Conservation (phyloP, 2,797 vertebrate genomes). For the Sardinella longiceps region DNA sequence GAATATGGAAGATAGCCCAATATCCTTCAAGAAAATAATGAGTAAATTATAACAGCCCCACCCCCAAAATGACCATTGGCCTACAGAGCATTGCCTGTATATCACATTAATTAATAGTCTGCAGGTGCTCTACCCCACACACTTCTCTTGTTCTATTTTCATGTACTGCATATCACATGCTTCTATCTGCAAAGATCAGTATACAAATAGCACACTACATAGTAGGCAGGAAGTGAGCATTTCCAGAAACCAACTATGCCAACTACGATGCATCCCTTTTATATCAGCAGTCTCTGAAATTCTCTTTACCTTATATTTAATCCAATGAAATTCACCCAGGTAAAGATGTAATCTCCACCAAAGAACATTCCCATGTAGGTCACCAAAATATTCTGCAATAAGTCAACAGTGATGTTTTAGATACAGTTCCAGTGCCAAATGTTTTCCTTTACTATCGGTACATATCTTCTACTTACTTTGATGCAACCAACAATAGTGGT, state of each 20-base stretch:
- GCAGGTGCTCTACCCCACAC: no score
- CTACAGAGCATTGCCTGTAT: no score
- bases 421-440: not conserved
- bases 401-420: not conserved
- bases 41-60: no score
- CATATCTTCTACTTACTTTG: slow-evolving; percentile 79
- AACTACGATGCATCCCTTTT: not conserved
- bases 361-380: slow-evolving; percentile 98
- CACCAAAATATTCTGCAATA: slow-evolving; percentile 90
- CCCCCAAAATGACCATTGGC: no score
- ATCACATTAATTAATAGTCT: no score
- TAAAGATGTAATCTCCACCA: slow-evolving; percentile 98
- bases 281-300: not conserved
- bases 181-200: no score
- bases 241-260: not conserved
- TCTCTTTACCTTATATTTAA: slow-evolving; percentile 91
- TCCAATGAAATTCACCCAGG: slow-evolving; percentile 96
- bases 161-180: no score
- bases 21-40: no score
- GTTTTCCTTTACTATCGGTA: not conserved
- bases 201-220: no score
- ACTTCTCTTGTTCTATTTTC: no score
- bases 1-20: no score
- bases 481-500: slow-evolving; percentile 97
- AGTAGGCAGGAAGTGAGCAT: no score